These are phyloP conservation scores for Falco novaeseelandiae DNA, from an alignment of 2,797 vertebrate genomes.

Conservation along the genomic window DNA sequence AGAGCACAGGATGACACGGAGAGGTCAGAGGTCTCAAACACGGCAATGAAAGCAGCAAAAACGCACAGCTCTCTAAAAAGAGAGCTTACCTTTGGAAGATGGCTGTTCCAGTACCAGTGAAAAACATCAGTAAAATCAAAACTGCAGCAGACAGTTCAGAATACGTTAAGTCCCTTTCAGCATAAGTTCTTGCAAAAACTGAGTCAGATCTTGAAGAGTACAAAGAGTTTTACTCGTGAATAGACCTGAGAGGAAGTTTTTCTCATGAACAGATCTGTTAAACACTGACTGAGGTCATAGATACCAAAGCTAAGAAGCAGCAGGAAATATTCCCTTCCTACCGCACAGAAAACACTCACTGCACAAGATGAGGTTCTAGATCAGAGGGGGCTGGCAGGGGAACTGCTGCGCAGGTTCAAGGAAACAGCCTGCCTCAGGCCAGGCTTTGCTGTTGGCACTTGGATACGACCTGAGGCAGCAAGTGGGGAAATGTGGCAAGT, in stretches of 20 bases:
- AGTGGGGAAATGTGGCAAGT: background rate
- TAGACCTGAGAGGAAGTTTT: background rate
- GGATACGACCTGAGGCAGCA: background rate
- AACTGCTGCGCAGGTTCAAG: rapidly evolving
- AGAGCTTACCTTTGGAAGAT: background rate
- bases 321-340: background rate
- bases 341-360: background rate
- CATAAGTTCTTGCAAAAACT: background rate
- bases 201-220: background rate
- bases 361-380: background rate
- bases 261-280: background rate
- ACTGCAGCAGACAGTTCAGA: background rate
- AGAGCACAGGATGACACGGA: rapidly evolving
- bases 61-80: background rate
- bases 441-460: conserved; percentile 18
- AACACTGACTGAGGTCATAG: background rate
- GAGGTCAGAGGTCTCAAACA: background rate
- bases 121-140: background rate
- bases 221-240: background rate
- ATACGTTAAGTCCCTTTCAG: background rate
- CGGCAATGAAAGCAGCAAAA: background rate
- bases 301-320: background rate
- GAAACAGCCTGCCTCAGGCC: background rate
- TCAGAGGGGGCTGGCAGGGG: rapidly evolving
- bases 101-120: background rate